Conservation (phyloP, 1,140 invertebrate genomes). For the Drosophila sproati region DNA sequence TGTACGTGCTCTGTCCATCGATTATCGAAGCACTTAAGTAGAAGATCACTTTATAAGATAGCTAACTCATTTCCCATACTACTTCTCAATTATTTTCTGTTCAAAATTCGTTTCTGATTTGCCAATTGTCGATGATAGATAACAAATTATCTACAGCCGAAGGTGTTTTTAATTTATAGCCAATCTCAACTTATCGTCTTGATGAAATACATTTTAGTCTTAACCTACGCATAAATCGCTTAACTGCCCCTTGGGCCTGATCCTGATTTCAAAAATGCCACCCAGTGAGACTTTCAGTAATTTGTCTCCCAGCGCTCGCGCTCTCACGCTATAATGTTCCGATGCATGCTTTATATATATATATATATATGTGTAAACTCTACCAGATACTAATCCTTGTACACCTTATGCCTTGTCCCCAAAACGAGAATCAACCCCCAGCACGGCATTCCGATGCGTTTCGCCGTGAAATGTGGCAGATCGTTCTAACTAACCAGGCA, state of each 20-base stretch:
- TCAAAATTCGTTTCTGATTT: too few species aligned
- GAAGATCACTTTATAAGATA: too few species aligned
- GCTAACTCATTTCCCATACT: too few species aligned
- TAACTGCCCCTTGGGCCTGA: not conserved
- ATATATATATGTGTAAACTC: too few species aligned
- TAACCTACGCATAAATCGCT: not conserved
- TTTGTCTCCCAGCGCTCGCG: constrained; percentile 9
- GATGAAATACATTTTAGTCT: too few species aligned
- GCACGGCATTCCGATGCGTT: constrained; percentile 35
- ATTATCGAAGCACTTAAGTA: not conserved
- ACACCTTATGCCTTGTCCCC: constrained; percentile 2
- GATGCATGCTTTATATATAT: not conserved
- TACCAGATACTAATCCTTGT: constrained; percentile 19
- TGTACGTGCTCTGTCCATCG: not conserved
- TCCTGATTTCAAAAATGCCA: not conserved
- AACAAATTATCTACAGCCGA: too few species aligned
- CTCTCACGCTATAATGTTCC: constrained; percentile 35
- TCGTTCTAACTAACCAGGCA: constrained; percentile 5
- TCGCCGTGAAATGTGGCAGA: constrained; percentile 61
- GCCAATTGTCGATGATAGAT: too few species aligned
- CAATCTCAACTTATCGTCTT: not conserved
- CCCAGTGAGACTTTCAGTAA: constrained; percentile 17
- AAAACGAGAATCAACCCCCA: not conserved
- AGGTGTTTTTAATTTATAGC: too few species aligned
- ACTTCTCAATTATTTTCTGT: too few species aligned